Evolutionary conservation across 1,140 invertebrate genomes (phyloP), one percentile per base, ranked within the genome.

Genomic region (Halotydeus destructor): DNA sequence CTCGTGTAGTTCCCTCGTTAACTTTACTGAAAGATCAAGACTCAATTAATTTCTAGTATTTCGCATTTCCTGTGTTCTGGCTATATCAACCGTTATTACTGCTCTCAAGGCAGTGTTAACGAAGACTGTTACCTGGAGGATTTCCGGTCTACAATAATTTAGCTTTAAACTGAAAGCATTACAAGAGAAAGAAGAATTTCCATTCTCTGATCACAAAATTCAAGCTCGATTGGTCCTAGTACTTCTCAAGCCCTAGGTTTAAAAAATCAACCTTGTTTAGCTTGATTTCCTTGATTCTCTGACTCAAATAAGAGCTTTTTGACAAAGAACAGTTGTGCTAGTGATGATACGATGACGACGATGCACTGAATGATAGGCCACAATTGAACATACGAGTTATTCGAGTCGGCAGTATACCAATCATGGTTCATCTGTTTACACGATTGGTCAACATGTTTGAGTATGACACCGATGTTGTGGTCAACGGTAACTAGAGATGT

Each of bases 351-450:
- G 21, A 75, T 58, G 48, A 91, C 78, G 2, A 85, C 74, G n/a
- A 74, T 33, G 45, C 86, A 80, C 63, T 88, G 83, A 25, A 72
- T 64, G 3, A 89, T 52, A 0, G 84, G 89, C 80, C 83, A 89
- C 36, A 69, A 72, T 49, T 78, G 69, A 3, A 93, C 75, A 57
- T 88, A 88, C 3, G 61, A 60, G 55, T 86, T 83, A 57, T 91
- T 93, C 49, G 76, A 75, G 19, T 70, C 50, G 6, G 89, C 60
- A 34, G 88, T 57, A 57, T 82, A 83, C 52, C 71, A 76, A 58
- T 86, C 82, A 42, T 78, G 62, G 9, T 74, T 70, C 56, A 85
- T 78, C 41, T 72, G 68, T 42, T 75, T 73, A 49, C 78, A 60
- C 19, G 72, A 73, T 50, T 78, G 70, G 52, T 82, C 74, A 57